These are phyloP conservation scores for Erynnis tages DNA, from an alignment of 2,888 invertebrate genomes.

Conservation along the genomic window DNA sequence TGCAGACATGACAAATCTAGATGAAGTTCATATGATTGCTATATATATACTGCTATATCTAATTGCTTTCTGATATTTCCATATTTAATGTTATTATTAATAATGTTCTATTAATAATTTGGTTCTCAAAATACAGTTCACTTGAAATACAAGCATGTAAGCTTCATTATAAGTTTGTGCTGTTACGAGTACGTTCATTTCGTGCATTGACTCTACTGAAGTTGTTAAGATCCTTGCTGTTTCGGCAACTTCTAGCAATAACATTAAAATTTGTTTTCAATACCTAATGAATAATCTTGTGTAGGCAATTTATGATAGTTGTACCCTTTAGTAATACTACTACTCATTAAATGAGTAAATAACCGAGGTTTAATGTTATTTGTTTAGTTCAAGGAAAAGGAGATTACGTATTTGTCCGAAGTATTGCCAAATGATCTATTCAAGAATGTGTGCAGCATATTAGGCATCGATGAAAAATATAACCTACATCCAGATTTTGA, in stretches of 20 bases:
- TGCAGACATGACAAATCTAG: no score
- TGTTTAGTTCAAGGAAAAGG: conserved; percentile 47
- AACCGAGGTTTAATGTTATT: conserved; percentile 1
- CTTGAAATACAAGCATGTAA: conserved; percentile 13
- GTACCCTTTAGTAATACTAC: no score
- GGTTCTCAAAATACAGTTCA: no score
- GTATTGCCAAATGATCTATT: conserved; percentile 62
- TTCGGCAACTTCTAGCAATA: conserved; percentile 15
- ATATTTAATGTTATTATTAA: no score
- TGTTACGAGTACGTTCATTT: conserved; percentile 15
- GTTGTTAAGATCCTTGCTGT: conserved; percentile 10
- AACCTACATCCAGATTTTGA: conserved; percentile 30
- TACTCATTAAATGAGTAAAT: not conserved
- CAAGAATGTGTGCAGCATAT: conserved; percentile 58
- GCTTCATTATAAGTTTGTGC: conserved; percentile 24
- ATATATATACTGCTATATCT: no score
- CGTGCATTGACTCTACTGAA: conserved; percentile 7
- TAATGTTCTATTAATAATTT: no score
- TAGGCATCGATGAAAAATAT: conserved; percentile 48
- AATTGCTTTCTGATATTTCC: no score
- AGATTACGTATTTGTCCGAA: conserved; percentile 53
- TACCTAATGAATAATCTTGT: no score
- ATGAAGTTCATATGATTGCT: no score
- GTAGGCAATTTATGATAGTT: no score
- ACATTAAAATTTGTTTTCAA: conserved; percentile 20